A percentile compares a stretch with the other conserved stretches of the same genome.
phyloP scores from a whole-genome alignment of 2,113 vertebrate genomes.

The Caranx ignobilis region DNA sequence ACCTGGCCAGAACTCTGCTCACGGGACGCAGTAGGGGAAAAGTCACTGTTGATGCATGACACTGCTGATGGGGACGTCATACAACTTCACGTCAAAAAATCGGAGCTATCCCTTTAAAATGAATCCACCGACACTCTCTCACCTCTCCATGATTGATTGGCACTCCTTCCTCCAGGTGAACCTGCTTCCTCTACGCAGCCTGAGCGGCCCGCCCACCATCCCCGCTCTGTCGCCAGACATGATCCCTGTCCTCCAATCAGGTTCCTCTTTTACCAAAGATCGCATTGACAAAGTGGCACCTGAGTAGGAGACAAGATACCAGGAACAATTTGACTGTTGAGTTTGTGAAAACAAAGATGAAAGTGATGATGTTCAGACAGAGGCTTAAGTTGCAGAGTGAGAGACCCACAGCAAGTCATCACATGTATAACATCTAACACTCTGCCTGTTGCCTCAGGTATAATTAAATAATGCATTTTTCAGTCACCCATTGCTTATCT shows the following conservation, averaged over 20 bases:
- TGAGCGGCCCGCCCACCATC: constrained; percentile 80
- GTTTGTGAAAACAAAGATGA: not conserved
- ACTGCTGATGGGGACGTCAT: too few relatives aligned
- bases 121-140: constrained; percentile 9
- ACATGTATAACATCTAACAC: too few relatives aligned
- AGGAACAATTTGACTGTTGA: not conserved
- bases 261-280: constrained; percentile 87
- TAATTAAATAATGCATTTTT: too few relatives aligned
- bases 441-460: too few relatives aligned
- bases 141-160: constrained; percentile 90
- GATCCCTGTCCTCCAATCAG: constrained; percentile 84
- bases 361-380: not conserved
- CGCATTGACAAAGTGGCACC: constrained; percentile 87
- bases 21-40: too few relatives aligned
- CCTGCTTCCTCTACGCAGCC: constrained; percentile 86
- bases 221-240: constrained; percentile 76
- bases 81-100: too few relatives aligned
- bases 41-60: too few relatives aligned
- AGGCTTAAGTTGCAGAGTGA: not conserved
- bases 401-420: not conserved
- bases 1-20: too few relatives aligned
- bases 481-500: too few relatives aligned
- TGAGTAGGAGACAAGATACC: constrained; percentile 35
- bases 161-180: constrained; percentile 91
- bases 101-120: not conserved